phyloP scores from a whole-genome alignment of 2,888 invertebrate genomes.

The Zhuqinia jingwanae region DNA sequence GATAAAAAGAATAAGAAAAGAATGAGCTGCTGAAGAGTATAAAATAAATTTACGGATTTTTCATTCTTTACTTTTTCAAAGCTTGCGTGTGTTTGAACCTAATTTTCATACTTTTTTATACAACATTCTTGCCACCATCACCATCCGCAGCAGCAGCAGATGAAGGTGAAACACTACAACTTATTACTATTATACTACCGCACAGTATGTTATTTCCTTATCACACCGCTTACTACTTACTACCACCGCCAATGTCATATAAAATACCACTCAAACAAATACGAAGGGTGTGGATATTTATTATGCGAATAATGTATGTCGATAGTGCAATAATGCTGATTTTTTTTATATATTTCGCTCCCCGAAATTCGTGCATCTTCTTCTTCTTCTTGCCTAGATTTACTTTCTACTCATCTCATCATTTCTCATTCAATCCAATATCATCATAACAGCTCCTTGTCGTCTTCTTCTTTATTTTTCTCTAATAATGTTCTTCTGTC shows the following conservation, averaged over 20 bases:
- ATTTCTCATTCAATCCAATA: conserved; percentile 59
- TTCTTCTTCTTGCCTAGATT: neutral
- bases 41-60: conserved; percentile 32
- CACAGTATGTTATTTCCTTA: no score
- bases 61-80: conserved; percentile 7
- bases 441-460: conserved; percentile 24
- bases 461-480: conserved; percentile 27
- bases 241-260: neutral
- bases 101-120: no score
- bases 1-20: neutral
- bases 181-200: no score
- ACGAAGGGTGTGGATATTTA: no score
- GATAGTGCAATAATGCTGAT: conserved; percentile 12
- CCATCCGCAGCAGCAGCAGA: neutral
- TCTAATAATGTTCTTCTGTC: conserved; percentile 30
- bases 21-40: neutral
- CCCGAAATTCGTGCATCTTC: conserved; percentile 11
- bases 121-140: neutral
- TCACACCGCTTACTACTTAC: no score
- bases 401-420: conserved; percentile 31
- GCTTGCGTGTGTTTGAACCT: neutral
- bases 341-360: conserved; percentile 20
- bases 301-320: no score
- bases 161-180: no score
- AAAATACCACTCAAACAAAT: neutral